Percentiles rank a stretch among this genome's conserved stretches.
Conservation (phyloP, 2,113 vertebrate species). For the Galemys pyrenaicus region DNA sequence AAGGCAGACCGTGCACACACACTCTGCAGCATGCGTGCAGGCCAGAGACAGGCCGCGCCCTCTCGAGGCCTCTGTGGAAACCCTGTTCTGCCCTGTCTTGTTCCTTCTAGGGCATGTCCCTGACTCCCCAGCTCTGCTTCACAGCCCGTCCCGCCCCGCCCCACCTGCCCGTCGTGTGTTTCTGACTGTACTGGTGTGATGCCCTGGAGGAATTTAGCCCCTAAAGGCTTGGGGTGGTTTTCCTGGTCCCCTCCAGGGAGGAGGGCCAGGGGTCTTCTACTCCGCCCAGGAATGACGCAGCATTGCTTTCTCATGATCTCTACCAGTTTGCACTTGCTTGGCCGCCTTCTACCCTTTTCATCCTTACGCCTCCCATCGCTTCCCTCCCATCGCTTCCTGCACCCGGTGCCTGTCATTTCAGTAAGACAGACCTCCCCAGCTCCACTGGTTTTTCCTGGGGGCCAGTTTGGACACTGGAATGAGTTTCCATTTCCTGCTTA, state of each 20-base stretch:
- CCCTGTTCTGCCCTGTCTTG: neutral
- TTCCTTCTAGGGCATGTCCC: neutral
- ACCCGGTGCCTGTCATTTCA: neutral
- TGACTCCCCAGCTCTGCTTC: neutral
- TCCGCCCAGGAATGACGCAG: neutral
- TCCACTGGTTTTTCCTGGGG: neutral
- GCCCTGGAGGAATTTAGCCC: neutral
- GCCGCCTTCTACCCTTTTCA: neutral
- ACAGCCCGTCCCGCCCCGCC: neutral
- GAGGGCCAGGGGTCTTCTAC: neutral
- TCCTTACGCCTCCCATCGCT: neutral
- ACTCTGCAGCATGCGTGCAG: neutral
- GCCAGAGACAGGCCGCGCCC: neutral
- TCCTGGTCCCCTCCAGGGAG: neutral
- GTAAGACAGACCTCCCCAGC: neutral
- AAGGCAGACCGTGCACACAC: neutral
- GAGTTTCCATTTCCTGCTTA: neutral
- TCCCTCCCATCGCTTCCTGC: neutral
- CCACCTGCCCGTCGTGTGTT: neutral
- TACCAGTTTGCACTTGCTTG: neutral
- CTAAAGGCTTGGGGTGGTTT: neutral
- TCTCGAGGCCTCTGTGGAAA: neutral
- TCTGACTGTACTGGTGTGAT: neutral
- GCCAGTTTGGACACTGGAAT: neutral
- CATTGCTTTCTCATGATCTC: neutral